Percentiles rank a stretch among this genome's conserved stretches.
These are phyloP conservation scores for Telmatochromis brachygnathus DNA, from an alignment of 2,113 vertebrate genomes.

Conservation along the genomic window DNA sequence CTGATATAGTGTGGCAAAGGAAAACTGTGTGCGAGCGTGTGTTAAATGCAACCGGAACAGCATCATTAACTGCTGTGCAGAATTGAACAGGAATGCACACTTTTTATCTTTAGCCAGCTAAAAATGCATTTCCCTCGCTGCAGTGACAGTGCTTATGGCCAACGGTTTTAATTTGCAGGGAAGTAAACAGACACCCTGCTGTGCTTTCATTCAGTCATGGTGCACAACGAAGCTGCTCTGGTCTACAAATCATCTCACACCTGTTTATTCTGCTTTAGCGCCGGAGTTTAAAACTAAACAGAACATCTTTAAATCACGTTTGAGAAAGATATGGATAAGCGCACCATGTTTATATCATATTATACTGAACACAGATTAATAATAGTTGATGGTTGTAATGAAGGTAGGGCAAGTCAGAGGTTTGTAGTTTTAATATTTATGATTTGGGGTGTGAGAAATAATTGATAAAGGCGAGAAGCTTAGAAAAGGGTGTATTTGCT, in stretches of 20 bases:
- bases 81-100: neutral
- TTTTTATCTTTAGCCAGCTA: neutral
- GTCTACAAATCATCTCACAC: neutral
- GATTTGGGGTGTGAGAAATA: neutral
- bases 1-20: neutral
- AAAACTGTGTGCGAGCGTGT: neutral
- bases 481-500: neutral
- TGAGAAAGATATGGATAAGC: neutral
- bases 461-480: accelerated
- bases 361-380: neutral
- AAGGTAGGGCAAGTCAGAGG: neutral
- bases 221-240: neutral
- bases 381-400: neutral
- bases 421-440: neutral
- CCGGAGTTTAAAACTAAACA: neutral
- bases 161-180: neutral
- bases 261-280: neutral
- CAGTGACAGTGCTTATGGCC: neutral
- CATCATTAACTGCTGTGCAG: neutral
- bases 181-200: neutral
- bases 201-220: neutral
- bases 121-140: neutral
- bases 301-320: neutral
- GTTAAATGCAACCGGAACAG: neutral
- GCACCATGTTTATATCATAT: accelerated